Conservation (phyloP, 2,113 vertebrate genomes). For the Rhinoderma darwinii region DNA sequence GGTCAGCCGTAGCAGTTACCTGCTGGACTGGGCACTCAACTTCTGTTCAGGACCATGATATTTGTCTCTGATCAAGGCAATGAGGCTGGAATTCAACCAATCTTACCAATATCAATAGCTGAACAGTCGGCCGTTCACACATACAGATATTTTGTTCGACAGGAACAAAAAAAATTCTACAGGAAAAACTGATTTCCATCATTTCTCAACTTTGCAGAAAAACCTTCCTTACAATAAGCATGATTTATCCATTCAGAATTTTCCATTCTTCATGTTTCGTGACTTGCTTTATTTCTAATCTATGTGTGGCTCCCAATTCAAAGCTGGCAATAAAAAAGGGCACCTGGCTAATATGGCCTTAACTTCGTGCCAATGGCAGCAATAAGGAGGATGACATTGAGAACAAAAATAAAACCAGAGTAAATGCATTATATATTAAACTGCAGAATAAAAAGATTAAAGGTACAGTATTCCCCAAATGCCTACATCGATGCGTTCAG, state of each 20-base stretch:
- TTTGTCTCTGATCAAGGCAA: too few relatives aligned
- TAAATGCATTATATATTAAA: neutral
- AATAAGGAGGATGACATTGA: neutral
- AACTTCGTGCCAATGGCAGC: neutral
- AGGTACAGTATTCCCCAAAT: neutral
- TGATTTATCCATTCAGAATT: neutral
- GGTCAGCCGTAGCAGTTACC: too few relatives aligned
- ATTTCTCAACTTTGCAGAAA: too few relatives aligned
- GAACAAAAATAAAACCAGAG: neutral
- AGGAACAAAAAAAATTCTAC: too few relatives aligned
- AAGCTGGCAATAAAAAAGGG: neutral
- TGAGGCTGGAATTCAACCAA: too few relatives aligned
- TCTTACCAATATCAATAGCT: too few relatives aligned
- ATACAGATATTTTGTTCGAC: too few relatives aligned
- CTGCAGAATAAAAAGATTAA: neutral
- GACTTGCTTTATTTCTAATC: slow-evolving; percentile 1
- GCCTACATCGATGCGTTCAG: neutral
- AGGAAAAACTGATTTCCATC: too few relatives aligned
- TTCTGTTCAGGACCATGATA: too few relatives aligned
- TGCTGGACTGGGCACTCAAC: too few relatives aligned
- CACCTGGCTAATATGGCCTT: neutral
- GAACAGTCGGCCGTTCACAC: too few relatives aligned
- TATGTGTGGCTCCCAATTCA: neutral
- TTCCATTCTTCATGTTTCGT: neutral
- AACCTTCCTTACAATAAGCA: neutral